Conservation (phyloP, 1,140 invertebrate species). For the Zophobas morio region DNA sequence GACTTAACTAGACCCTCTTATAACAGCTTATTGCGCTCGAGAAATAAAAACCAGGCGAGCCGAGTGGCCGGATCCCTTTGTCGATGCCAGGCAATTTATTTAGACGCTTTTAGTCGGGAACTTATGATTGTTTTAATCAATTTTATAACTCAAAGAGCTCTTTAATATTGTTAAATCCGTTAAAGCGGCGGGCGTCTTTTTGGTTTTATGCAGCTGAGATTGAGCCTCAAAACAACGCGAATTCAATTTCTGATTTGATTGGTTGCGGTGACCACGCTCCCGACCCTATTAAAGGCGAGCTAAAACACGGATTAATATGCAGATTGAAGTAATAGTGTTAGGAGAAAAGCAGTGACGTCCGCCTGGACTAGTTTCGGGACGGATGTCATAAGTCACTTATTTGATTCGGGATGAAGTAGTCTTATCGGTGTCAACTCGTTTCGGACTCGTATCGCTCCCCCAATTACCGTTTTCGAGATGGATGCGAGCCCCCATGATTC, state of each 20-base stretch:
- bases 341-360: neutral
- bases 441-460: too few species aligned
- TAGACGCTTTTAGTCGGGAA: neutral
- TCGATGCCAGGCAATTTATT: too few species aligned
- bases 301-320: conserved; percentile 13
- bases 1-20: too few species aligned
- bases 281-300: conserved; percentile 15
- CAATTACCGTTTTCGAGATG: too few species aligned
- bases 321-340: conserved; percentile 5
- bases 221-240: neutral
- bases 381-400: neutral
- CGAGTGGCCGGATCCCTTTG: neutral
- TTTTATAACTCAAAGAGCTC: neutral
- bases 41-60: neutral
- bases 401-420: too few species aligned
- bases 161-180: conserved; percentile 1
- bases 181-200: neutral
- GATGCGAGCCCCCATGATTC: neutral
- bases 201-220: too few species aligned
- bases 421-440: too few species aligned
- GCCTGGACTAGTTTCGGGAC: neutral
- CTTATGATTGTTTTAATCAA: neutral
- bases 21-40: too few species aligned
- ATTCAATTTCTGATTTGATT: conserved; percentile 13
- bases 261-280: conserved; percentile 2